Base-by-base conservation (phyloP, 2,888 invertebrate genomes). In the Hyposoter didymator region DNA sequence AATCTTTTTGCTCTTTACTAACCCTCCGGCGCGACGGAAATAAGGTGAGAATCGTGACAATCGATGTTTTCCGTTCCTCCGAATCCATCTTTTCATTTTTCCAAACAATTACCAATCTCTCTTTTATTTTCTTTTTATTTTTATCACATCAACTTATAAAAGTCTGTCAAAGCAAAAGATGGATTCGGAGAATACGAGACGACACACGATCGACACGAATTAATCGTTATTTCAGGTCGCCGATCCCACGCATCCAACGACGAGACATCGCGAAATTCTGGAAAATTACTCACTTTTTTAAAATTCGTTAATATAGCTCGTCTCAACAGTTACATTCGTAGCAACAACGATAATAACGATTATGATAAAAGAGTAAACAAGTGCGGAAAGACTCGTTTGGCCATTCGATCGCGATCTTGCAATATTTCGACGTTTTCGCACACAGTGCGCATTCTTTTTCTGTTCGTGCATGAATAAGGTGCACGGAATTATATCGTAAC, bases 401-500 rank as follows among this genome's bases (percentile, higher is more conserved):
- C 49, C 62, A 45, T 14, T 59, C 59, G 59, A 28, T 59, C 28
- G 59, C 28, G 59, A 28, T 59, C 59, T 59, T 22, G 14, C 3
- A 28, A 28, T 12, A 72, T 49, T 70, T 22, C 59, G 12, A 82
- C 59, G 69, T 52, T 28, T 73, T 55, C 32, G 66, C 55, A 59
- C 67, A n/a, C 12, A 52, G 28, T 52, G 45, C 22, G n/a, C 55
- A 32, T 28, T 8, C 62, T 12, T 7, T 70, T 32, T 66, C 12
- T 49, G 14, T 22, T 43, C 62, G 52, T 78, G 55, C n/a, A 22
- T 35, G 32, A 17, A 52, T 45, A 74, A 69, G 59, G 80, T 81
- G 66, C 67, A 74, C 59, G 72, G 72, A 64, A 76, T 70, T 52
- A 74, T 84, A 84, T 70, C 52, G 75, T 72, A 80, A 84, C 76